Conservation (phyloP, 2,888 invertebrate genomes). For the Aphidoletes aphidimyza region DNA sequence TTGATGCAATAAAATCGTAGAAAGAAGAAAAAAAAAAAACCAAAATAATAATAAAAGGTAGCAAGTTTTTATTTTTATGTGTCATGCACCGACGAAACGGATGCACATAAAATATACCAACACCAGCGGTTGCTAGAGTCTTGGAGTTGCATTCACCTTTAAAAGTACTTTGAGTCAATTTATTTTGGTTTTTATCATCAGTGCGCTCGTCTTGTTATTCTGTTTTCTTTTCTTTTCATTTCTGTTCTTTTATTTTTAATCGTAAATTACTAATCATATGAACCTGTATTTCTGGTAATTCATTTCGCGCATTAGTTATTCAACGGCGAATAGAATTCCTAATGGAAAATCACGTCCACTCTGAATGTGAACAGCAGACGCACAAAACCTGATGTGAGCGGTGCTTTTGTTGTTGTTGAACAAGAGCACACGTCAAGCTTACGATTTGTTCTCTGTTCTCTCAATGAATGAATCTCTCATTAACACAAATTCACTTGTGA, state of each 20-base stretch:
- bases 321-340: constrained; percentile 17
- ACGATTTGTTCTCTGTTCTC: background rate
- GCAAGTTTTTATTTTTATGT: constrained; percentile 28
- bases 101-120: constrained; percentile 26
- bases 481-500: background rate
- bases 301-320: constrained; percentile 40
- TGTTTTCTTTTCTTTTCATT: too few relatives aligned
- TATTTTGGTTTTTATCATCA: background rate
- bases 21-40: background rate
- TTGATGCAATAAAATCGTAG: constrained; percentile 44
- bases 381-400: too few relatives aligned
- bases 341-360: constrained; percentile 32
- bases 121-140: background rate
- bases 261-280: constrained; percentile 44
- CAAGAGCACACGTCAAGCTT: too few relatives aligned
- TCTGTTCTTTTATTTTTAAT: background rate
- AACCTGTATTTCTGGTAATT: constrained; percentile 51
- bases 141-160: constrained; percentile 15
- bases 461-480: background rate
- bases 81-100: constrained; percentile 27
- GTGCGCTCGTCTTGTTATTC: too few relatives aligned
- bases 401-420: too few relatives aligned
- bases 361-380: background rate
- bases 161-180: constrained; percentile 2
- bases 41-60: constrained; percentile 40